Evolutionary conservation across 1,140 invertebrate species (phyloP).

Genomic region (Drosophila bifasciata): DNA sequence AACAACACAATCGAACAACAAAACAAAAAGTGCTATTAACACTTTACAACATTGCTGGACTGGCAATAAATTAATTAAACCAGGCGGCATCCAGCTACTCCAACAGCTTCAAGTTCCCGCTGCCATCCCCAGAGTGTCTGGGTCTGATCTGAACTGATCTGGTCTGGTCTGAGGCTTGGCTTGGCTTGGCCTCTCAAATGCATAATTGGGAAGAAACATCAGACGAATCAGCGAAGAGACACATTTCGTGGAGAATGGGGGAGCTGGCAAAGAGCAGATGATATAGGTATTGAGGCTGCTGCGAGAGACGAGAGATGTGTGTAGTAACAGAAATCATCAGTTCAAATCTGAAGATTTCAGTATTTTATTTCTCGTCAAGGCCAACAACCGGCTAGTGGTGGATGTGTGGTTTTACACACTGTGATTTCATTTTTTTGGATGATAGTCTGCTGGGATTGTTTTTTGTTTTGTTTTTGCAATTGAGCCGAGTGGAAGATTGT

Average conservation of each 20-base stretch:
- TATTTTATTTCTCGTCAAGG: slow-evolving; percentile 63
- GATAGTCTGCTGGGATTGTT: slow-evolving; percentile 1
- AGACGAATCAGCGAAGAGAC: slow-evolving; percentile 17
- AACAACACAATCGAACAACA: slow-evolving; percentile 40
- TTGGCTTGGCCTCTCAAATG: slow-evolving; percentile 59
- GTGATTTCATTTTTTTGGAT: slow-evolving; percentile 30
- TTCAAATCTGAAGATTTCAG: slow-evolving; percentile 57
- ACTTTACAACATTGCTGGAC: slow-evolving; percentile 65
- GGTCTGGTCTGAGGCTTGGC: no score
- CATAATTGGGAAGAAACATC: slow-evolving; percentile 49
- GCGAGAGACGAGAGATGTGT: slow-evolving; percentile 23
- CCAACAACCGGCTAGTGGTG: slow-evolving; percentile 68
- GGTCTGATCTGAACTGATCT: no score
- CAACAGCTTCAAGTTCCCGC: slow-evolving; percentile 1
- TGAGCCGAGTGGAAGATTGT: no score
- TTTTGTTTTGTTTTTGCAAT: slow-evolving; percentile 41
- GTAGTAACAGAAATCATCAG: slow-evolving; percentile 66
- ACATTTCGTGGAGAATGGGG: neutral
- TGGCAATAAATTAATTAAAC: slow-evolving; percentile 76
- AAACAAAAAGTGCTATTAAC: slow-evolving; percentile 59
- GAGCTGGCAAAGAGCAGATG: slow-evolving; percentile 27
- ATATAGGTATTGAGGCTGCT: slow-evolving; percentile 65
- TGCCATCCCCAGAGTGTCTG: neutral
- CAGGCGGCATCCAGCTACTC: slow-evolving; percentile 46
- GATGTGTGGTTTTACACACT: slow-evolving; percentile 36